These are phyloP conservation scores for Nannoperca australis DNA, from an alignment of 2,797 vertebrate species.

Conservation along the genomic window DNA sequence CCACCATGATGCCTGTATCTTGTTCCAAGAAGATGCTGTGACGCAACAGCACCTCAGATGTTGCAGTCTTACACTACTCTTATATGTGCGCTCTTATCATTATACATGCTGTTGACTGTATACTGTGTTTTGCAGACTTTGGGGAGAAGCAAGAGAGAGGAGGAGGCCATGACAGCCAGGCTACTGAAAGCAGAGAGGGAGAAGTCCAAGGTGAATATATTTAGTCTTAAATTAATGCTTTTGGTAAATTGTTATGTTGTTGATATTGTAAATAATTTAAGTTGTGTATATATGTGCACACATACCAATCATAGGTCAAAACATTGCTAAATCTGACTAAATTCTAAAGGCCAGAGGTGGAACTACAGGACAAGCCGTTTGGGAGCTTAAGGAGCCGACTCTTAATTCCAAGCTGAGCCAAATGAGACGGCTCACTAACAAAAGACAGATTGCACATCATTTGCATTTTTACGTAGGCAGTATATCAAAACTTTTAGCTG, in stretches of 20 bases:
- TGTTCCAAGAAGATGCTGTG: slow-evolving; percentile 55
- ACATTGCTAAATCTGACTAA: too few species aligned
- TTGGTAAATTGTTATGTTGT: not conserved
- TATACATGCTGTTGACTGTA: slow-evolving; percentile 4
- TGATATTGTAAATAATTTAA: not conserved
- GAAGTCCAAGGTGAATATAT: slow-evolving; percentile 85
- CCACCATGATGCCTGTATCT: slow-evolving; percentile 45
- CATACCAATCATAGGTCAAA: too few species aligned
- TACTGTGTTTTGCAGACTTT: slow-evolving; percentile 82
- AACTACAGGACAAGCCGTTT: too few species aligned
- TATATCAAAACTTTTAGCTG: not conserved
- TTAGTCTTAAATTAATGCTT: not conserved
- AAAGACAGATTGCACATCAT: not conserved
- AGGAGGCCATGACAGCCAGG: slow-evolving; percentile 83
- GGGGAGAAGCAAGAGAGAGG: slow-evolving; percentile 85
- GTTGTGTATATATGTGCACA: too few species aligned
- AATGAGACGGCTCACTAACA: too few species aligned
- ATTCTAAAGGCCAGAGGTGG: too few species aligned
- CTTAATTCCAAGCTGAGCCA: too few species aligned
- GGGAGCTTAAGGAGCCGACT: too few species aligned
- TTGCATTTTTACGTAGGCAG: not conserved
- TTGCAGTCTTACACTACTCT: slow-evolving; percentile 24
- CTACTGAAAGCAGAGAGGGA: slow-evolving; percentile 88
- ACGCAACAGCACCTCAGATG: slow-evolving; percentile 44
- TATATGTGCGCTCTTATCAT: not conserved